A percentile compares a stretch with the other conserved stretches of the same genome.
Conservation (phyloP, 1,140 invertebrate genomes). For the Chironomus striatipennis region DNA sequence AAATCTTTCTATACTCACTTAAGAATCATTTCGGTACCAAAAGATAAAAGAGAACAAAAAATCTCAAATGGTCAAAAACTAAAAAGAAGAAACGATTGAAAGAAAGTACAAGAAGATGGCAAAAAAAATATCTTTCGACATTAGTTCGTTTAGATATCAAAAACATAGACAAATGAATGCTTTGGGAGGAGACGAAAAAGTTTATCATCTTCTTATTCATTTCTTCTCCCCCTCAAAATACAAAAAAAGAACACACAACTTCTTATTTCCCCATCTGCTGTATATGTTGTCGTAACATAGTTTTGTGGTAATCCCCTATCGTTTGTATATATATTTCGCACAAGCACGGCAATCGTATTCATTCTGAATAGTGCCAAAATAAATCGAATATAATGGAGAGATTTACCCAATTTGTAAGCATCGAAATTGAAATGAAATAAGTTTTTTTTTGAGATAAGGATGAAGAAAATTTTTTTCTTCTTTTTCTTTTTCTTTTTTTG, state of each 20-base stretch:
- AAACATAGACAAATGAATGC: background rate
- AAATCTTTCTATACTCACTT: too few species aligned
- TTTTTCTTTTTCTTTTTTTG: background rate
- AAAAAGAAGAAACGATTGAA: too few species aligned
- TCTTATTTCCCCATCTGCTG: background rate
- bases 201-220: background rate
- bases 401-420: constrained; percentile 20
- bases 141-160: constrained; percentile 9
- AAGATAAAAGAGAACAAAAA: too few species aligned
- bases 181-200: background rate
- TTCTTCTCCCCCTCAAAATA: background rate
- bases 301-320: constrained; percentile 18
- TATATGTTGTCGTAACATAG: too few species aligned
- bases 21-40: too few species aligned
- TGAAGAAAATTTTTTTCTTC: constrained; percentile 16
- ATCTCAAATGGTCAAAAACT: too few species aligned
- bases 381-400: constrained; percentile 21
- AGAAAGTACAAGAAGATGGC: too few species aligned
- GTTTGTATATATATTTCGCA: constrained; percentile 5
- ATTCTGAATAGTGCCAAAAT: constrained; percentile 1
- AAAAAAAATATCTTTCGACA: constrained; percentile 1
- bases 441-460: constrained; percentile 5
- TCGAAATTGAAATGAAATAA: constrained; percentile 19
- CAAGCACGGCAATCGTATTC: constrained; percentile 11
- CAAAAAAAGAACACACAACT: background rate